phyloP scores from a whole-genome alignment of 2,888 invertebrate species.

The Prosopocoilus inquinatus region DNA sequence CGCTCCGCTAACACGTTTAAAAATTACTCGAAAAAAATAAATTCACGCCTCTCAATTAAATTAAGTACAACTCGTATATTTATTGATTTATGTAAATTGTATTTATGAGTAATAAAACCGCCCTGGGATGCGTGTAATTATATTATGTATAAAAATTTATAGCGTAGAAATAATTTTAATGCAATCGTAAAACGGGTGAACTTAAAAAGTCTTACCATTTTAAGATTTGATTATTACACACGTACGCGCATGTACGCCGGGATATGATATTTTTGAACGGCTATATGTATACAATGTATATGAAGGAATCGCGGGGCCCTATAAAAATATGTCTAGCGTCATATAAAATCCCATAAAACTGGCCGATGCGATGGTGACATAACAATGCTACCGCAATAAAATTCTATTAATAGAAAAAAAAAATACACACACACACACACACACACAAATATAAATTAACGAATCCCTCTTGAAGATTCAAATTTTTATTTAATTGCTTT shows the following conservation, averaged over 20 bases:
- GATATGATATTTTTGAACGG: too few relatives aligned
- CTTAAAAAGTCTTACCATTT: too few relatives aligned
- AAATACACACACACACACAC: neutral
- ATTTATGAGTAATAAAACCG: too few relatives aligned
- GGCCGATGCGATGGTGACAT: neutral
- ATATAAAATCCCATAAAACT: constrained; percentile 11
- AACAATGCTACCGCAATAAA: neutral
- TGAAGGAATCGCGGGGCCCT: neutral
- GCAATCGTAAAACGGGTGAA: too few relatives aligned
- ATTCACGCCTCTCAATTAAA: neutral
- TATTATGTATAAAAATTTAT: too few relatives aligned
- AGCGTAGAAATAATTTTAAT: too few relatives aligned
- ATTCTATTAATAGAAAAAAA: neutral
- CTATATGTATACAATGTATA: constrained; percentile 2
- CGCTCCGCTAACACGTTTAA: constrained; percentile 24
- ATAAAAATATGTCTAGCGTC: constrained; percentile 15
- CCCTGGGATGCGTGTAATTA: too few relatives aligned
- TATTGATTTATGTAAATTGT: too few relatives aligned
- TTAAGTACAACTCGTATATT: too few relatives aligned
- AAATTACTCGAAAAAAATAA: neutral
- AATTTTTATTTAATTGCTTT: neutral
- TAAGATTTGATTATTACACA: too few relatives aligned
- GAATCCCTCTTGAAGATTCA: neutral
- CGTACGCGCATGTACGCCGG: too few relatives aligned
- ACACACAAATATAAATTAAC: neutral